phyloP scores from a whole-genome alignment of 2,113 vertebrate genomes.

The Ptyas mucosa region DNA sequence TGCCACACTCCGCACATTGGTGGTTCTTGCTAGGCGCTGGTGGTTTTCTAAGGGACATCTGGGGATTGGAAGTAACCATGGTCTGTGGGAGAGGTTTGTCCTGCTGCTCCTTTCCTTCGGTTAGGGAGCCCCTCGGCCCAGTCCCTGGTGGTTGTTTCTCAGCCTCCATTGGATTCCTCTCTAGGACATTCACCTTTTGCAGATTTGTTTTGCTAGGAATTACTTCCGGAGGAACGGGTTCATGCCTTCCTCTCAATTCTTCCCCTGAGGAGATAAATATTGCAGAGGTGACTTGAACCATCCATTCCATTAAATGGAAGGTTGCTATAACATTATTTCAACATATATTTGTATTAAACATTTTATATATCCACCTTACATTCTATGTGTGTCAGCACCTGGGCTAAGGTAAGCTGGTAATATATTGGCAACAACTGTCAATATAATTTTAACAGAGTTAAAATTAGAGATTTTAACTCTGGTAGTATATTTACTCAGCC shows the following conservation, averaged over 20 bases:
- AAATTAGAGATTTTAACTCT: background rate
- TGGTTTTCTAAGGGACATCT: constrained; percentile 51
- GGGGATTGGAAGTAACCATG: constrained; percentile 44
- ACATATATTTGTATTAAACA: background rate
- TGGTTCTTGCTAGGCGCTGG: constrained; percentile 46
- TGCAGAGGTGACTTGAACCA: background rate
- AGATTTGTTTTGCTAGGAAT: background rate
- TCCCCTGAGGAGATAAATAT: constrained; percentile 2
- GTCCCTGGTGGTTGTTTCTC: background rate
- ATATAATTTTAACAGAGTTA: too few species aligned
- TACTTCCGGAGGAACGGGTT: background rate
- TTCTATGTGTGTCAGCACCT: background rate
- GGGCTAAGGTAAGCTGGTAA: background rate
- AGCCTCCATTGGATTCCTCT: background rate
- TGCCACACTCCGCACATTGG: constrained; percentile 45
- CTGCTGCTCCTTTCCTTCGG: background rate
- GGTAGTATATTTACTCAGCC: background rate
- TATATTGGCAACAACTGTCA: background rate
- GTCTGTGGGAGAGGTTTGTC: background rate
- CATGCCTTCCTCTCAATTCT: background rate
- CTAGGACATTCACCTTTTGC: background rate
- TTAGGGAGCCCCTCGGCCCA: background rate
- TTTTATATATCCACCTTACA: background rate
- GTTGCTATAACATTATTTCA: background rate
- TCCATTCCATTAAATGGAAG: background rate